Base-by-base conservation (phyloP, 1,140 invertebrate species). In the Drosophila simulans region DNA sequence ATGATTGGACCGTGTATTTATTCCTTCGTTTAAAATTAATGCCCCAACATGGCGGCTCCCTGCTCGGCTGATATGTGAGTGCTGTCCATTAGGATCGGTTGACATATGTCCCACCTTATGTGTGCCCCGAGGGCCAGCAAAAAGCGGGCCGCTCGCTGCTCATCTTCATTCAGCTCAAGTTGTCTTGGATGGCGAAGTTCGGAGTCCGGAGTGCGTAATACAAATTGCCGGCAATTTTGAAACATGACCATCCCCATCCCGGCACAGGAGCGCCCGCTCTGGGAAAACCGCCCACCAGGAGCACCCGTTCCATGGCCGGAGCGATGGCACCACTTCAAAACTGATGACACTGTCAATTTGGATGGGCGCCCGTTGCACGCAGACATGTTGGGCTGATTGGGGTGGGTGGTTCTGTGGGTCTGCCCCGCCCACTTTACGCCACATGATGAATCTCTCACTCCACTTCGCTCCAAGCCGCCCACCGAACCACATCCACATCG, bases 311-410 rank as follows among this genome's bases (percentile, higher is more conserved):
- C 58, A 27, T 15, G 42, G 17, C 46, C 56, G 55, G 39, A 51
- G 42, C 51, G 46, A 49, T 43, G 59, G 70, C 59, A 48, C 55
- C 80, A 83, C 80, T 83, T 83, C 75, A 84, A 71, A 84, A 84
- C 64, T 83, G 80, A 83, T 83, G 80, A 84, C 80, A 84, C 80
- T 83, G 80, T 84, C 80, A 83, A 84, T 83, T 83, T 71, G 62
- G 80, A 65, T 70, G 69, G 62, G 40, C 35, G 20, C 31, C 57
- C 27, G 40, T 57, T 39, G 17, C 48, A 27, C 37, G 52, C 54
- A 27, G 52, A 37, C 27, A 55, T 15, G 10, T 13, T 25, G 46
- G 22, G 22, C 1, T 17, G 0, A 35, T 22, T 13, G 39, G 52
- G 22, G 31, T 34, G 22, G 0, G 43, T 22, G 34, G 11, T 46